These are phyloP conservation scores for Mythimna ferrago DNA, from an alignment of 2,888 invertebrate species.

Conservation along the genomic window DNA sequence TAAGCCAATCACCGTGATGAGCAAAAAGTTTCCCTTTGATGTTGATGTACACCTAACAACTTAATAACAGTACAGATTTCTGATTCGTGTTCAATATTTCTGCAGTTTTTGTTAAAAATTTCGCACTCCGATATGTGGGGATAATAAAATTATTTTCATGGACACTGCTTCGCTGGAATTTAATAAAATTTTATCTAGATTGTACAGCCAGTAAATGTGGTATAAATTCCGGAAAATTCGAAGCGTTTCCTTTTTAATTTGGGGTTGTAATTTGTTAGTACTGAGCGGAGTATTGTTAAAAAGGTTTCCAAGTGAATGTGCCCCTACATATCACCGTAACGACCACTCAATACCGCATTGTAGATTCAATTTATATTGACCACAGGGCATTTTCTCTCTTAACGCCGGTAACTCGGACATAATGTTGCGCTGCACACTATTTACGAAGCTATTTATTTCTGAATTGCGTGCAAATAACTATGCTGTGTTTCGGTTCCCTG, in stretches of 20 bases:
- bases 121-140: constrained; percentile 1
- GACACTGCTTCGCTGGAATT: constrained; percentile 1
- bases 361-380: constrained; percentile 85
- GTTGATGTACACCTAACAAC: constrained; percentile 51
- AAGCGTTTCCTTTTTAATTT: constrained; percentile 25
- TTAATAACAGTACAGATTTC: constrained; percentile 53
- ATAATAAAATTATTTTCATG: constrained; percentile 7
- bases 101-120: constrained; percentile 40
- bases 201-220: background rate
- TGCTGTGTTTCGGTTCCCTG: constrained; percentile 46
- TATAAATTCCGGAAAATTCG: background rate
- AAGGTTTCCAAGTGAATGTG: constrained; percentile 69
- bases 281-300: constrained; percentile 64
- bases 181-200: constrained; percentile 24
- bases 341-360: constrained; percentile 82
- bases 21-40: constrained; percentile 58
- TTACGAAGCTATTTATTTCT: constrained; percentile 78
- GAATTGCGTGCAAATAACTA: constrained; percentile 68
- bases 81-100: constrained; percentile 47
- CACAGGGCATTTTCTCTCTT: constrained; percentile 81
- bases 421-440: constrained; percentile 68
- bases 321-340: constrained; percentile 82
- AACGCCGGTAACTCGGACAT: constrained; percentile 64
- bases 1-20: constrained; percentile 56
- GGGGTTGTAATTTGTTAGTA: constrained; percentile 56